These are phyloP conservation scores for Dendrocincla tyrannina DNA, from an alignment of 2,797 vertebrate species.

Conservation along the genomic window DNA sequence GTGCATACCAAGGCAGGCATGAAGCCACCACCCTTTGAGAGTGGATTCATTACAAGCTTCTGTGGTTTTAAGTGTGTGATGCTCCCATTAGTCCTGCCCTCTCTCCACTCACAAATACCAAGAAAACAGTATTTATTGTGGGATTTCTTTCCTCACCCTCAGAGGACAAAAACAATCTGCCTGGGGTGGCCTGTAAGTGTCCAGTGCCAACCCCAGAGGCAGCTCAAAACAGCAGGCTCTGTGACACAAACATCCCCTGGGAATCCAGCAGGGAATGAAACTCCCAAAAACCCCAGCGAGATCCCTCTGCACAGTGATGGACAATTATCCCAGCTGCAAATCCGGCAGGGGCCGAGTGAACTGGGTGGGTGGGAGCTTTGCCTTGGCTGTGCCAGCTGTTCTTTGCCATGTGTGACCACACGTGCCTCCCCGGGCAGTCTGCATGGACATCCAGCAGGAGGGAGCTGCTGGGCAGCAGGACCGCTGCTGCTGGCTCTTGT, in stretches of 20 bases:
- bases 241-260: not conserved
- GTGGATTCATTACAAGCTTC: not conserved
- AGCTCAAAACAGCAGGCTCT: not conserved
- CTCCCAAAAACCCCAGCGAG: rapidly evolving
- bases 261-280: not conserved
- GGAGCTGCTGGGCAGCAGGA: not conserved
- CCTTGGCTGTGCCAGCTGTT: not conserved
- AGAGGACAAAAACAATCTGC: not conserved
- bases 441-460: rapidly evolving
- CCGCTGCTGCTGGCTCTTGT: not conserved
- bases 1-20: not conserved
- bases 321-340: not conserved
- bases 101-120: not conserved
- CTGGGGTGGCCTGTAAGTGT: not conserved
- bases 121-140: not conserved
- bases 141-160: not conserved
- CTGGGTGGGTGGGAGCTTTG: not conserved
- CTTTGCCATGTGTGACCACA: not conserved
- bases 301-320: rapidly evolving
- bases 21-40: not conserved
- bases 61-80: not conserved
- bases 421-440: no score
- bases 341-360: rapidly evolving
- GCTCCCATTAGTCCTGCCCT: not conserved
- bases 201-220: not conserved